phyloP scores from a whole-genome alignment of 2,888 invertebrate genomes.

The Venustoraphidia nigricollis region DNA sequence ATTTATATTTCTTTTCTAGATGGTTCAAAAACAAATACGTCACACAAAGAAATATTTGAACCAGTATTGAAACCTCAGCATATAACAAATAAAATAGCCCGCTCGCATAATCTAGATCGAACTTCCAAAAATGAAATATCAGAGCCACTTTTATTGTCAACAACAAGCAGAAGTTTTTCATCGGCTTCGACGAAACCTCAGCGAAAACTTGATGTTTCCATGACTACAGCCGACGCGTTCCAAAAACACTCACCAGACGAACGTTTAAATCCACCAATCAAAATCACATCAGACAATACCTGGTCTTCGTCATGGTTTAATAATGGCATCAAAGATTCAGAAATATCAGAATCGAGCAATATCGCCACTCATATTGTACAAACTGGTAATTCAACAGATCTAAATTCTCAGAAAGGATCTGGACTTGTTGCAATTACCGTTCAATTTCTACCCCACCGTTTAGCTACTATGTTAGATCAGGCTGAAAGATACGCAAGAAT shows the following conservation, averaged over 20 bases:
- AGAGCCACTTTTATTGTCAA: conserved; percentile 44
- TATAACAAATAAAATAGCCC: conserved; percentile 35
- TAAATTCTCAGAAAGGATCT: conserved; percentile 13
- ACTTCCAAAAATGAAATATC: conserved; percentile 36
- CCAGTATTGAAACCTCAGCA: conserved; percentile 50
- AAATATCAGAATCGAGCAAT: conserved; percentile 5
- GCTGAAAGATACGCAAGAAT: conserved; percentile 70
- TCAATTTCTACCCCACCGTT: conserved; percentile 61
- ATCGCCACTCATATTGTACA: too few relatives aligned
- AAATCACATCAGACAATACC: conserved; percentile 17
- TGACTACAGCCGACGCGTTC: not conserved
- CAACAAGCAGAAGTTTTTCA: conserved; percentile 24
- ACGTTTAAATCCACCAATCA: conserved; percentile 16
- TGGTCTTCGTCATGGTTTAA: conserved; percentile 23
- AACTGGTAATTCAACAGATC: conserved; percentile 3
- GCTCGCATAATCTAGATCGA: conserved; percentile 28
- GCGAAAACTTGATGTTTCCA: not conserved
- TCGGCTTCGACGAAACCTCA: conserved; percentile 10
- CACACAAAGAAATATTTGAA: conserved; percentile 48
- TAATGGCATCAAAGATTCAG: conserved; percentile 8
- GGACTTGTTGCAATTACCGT: conserved; percentile 39
- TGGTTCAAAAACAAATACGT: not conserved
- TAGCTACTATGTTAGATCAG: conserved; percentile 64
- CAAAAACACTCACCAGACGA: conserved; percentile 2
- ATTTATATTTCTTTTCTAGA: not conserved